Percentiles rank a stretch among this genome's conserved stretches.
Evolutionary conservation across 2,113 vertebrate species (phyloP).

Genomic region (Corythoichthys haematopterus): DNA sequence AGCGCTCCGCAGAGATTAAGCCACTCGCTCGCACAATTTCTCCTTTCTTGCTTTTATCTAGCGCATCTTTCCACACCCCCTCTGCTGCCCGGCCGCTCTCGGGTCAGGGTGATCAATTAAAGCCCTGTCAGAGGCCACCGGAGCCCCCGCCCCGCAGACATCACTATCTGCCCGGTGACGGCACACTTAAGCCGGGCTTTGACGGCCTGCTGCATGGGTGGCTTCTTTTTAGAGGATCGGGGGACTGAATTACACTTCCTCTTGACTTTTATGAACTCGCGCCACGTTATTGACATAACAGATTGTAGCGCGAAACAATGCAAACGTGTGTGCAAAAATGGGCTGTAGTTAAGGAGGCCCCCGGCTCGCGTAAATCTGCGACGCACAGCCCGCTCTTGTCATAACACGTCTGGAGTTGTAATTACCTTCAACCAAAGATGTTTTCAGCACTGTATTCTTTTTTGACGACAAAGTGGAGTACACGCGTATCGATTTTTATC

Average conservation of each 20-base stretch:
- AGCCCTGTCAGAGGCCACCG: constrained; percentile 78
- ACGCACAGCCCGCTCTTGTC: constrained; percentile 20
- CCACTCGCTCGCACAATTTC: constrained; percentile 47
- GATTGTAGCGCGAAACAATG: constrained; percentile 35
- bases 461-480: background rate
- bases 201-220: constrained; percentile 24
- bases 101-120: constrained; percentile 85
- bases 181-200: constrained; percentile 59
- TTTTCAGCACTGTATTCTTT: background rate
- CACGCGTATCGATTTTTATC: background rate
- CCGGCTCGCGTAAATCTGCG: constrained; percentile 30
- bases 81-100: constrained; percentile 58
- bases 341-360: constrained; percentile 38
- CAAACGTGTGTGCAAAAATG: constrained; percentile 14
- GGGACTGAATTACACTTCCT: constrained; percentile 47
- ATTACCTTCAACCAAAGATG: constrained; percentile 16
- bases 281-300: constrained; percentile 42
- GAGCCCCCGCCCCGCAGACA: constrained; percentile 73
- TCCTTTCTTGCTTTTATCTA: constrained; percentile 33
- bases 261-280: constrained; percentile 39
- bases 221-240: constrained; percentile 43
- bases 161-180: constrained; percentile 74
- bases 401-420: constrained; percentile 33
- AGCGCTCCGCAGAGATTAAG: constrained; percentile 56
- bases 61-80: constrained; percentile 30